Evolutionary conservation across 2,888 invertebrate species (phyloP).

Genomic region (Chaitophorus viminalis): DNA sequence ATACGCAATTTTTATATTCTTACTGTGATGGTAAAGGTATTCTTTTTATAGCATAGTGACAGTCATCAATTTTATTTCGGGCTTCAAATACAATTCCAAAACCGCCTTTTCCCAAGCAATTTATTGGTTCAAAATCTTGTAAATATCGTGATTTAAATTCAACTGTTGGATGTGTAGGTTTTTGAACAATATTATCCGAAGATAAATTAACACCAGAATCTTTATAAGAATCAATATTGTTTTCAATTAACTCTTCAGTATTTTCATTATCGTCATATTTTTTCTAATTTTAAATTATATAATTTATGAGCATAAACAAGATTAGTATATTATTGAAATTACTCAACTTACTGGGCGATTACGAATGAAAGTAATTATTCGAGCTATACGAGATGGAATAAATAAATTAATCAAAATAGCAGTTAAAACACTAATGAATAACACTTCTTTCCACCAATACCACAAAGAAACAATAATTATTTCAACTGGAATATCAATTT

Average conservation of each 20-base stretch:
- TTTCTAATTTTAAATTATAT: conserved; percentile 32
- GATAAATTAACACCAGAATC: conserved; percentile 66
- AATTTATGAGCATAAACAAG: background rate
- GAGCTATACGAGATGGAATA: conserved; percentile 65
- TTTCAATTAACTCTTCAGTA: background rate
- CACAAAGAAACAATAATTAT: conserved; percentile 80
- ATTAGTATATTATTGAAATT: background rate
- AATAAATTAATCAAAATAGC: conserved; percentile 78
- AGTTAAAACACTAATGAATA: conserved; percentile 79
- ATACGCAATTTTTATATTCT: conserved; percentile 63
- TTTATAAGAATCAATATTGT: conserved; percentile 58
- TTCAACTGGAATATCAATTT: conserved; percentile 74
- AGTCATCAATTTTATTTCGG: conserved; percentile 91
- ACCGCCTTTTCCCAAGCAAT: conserved; percentile 88
- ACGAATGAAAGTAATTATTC: conserved; percentile 46
- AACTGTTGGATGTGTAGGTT: conserved; percentile 24
- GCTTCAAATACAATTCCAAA: conserved; percentile 98
- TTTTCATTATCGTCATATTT: conserved; percentile 24
- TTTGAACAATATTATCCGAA: conserved; percentile 4
- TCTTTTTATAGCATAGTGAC: conserved; percentile 93
- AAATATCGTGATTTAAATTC: conserved; percentile 76
- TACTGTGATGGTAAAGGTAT: conserved; percentile 85
- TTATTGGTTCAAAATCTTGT: conserved; percentile 84
- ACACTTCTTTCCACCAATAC: conserved; percentile 87
- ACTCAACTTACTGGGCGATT: conserved; percentile 39